Conservation (phyloP, 2,888 invertebrate genomes). For the Eupithecia insigniata region DNA sequence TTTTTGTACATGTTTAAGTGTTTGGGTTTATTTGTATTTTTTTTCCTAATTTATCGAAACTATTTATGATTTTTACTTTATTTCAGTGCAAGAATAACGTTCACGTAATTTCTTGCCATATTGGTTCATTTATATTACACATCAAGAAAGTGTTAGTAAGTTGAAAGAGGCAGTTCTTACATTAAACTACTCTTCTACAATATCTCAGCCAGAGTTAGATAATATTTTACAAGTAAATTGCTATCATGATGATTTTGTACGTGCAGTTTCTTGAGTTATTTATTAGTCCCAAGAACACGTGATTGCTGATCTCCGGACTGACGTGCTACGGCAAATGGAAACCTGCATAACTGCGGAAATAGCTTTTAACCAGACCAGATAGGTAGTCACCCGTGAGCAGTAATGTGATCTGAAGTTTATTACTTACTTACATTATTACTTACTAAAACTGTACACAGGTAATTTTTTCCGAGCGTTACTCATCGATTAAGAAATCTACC, state of each 20-base stretch:
- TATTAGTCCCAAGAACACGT: background rate
- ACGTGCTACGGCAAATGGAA: background rate
- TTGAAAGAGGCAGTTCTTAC: background rate
- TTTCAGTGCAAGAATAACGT: background rate
- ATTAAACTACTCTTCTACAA: background rate
- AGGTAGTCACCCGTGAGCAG: too few relatives aligned
- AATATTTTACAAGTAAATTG: background rate
- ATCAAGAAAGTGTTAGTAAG: background rate
- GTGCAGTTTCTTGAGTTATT: background rate
- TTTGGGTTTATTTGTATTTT: background rate
- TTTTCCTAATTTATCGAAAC: background rate
- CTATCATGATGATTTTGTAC: background rate
- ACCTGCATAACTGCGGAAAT: background rate
- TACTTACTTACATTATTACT: too few relatives aligned
- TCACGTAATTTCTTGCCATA: background rate
- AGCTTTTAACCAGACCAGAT: background rate
- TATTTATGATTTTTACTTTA: background rate
- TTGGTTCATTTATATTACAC: background rate
- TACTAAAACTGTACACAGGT: too few relatives aligned
- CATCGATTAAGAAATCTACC: background rate
- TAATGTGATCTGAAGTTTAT: too few relatives aligned
- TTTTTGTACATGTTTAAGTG: background rate
- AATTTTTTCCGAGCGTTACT: background rate
- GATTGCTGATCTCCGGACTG: background rate
- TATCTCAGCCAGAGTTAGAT: background rate